Percentiles rank a stretch among this genome's conserved stretches.
phyloP scores from a whole-genome alignment of 2,113 vertebrate species.

The Speoplatyrhinus poulsoni region DNA sequence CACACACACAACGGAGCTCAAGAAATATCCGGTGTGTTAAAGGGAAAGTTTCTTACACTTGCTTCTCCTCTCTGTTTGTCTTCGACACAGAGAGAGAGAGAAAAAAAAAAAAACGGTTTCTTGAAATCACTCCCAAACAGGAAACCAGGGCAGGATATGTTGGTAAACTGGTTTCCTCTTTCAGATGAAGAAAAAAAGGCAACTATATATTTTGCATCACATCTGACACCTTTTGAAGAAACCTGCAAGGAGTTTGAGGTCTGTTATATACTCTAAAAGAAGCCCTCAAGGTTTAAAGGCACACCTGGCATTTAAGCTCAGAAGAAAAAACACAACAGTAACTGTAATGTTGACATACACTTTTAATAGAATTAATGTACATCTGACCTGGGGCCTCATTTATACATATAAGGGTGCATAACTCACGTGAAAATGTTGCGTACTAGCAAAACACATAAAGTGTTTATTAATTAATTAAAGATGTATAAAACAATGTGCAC shows the following conservation, averaged over 20 bases:
- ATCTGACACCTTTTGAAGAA: constrained; percentile 15
- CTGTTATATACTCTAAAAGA: neutral
- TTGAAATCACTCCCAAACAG: constrained; percentile 48
- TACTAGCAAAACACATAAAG: no score
- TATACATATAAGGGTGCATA: no score
- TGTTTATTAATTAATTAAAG: no score
- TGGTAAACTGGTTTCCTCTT: constrained; percentile 42
- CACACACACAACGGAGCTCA: constrained; percentile 33
- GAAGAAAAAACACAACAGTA: neutral
- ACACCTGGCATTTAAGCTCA: constrained; percentile 1
- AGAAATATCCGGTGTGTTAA: constrained; percentile 54
- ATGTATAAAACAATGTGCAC: no score
- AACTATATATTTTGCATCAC: neutral
- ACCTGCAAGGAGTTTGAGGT: neutral
- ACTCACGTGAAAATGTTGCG: no score
- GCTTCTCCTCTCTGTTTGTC: constrained; percentile 5
- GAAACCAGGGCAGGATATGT: constrained; percentile 40
- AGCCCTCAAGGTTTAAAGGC: no score
- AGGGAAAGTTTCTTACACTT: constrained; percentile 44
- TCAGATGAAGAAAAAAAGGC: constrained; percentile 8
- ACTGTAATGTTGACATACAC: neutral
- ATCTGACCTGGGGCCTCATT: neutral
- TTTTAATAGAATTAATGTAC: neutral
- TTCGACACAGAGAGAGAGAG: constrained; percentile 20
- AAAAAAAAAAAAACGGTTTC: constrained; percentile 10